phyloP scores from a whole-genome alignment of 2,113 vertebrate species.

The Scytalopus superciliaris region DNA sequence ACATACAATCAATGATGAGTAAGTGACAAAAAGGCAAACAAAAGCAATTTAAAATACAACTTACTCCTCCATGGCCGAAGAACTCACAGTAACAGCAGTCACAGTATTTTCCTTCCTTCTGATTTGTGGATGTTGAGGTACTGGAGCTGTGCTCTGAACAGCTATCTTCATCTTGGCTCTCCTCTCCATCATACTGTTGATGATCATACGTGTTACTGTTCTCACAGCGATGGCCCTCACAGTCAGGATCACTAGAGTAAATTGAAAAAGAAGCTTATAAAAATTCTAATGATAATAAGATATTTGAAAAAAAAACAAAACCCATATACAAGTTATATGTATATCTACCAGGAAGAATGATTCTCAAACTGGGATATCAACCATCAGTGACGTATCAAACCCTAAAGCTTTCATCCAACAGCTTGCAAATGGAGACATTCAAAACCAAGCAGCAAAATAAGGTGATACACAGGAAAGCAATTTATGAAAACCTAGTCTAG shows the following conservation, averaged over 20 bases:
- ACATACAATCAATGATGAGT: neutral
- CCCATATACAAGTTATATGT: neutral
- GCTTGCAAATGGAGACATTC: neutral
- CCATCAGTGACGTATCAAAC: neutral
- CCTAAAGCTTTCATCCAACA: neutral
- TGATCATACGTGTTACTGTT: slow-evolving; percentile 87
- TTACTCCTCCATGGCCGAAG: slow-evolving; percentile 98
- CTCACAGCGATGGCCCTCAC: slow-evolving; percentile 95
- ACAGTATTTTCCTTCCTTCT: slow-evolving; percentile 99
- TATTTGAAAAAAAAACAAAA: neutral
- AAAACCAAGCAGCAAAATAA: neutral
- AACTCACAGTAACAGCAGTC: slow-evolving; percentile 99
- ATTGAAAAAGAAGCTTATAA: neutral
- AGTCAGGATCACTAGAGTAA: slow-evolving; percentile 88
- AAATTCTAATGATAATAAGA: neutral
- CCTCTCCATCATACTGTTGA: slow-evolving; percentile 91
- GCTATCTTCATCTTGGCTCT: slow-evolving; percentile 96
- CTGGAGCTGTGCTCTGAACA: slow-evolving; percentile 98
- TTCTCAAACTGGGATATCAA: neutral
- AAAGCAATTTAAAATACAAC: slow-evolving; percentile 19
- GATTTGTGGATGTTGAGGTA: slow-evolving; percentile 98
- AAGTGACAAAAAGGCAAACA: neutral
- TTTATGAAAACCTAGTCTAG: neutral
- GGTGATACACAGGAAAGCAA: neutral
- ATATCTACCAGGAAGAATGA: neutral